Base-by-base conservation (phyloP, 2,888 invertebrate genomes). In the Apodemia duryi region DNA sequence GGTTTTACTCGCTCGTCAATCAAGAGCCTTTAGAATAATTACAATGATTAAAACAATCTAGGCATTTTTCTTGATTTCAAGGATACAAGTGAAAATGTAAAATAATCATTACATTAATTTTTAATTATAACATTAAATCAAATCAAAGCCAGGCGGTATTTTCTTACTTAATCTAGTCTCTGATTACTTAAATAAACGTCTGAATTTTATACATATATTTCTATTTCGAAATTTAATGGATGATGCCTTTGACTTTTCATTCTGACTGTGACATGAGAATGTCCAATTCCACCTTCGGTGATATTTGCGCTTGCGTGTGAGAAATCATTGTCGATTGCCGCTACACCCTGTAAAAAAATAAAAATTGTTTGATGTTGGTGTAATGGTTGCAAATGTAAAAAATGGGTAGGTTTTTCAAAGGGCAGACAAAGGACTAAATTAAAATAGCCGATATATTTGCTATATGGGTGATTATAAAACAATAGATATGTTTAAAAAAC, bases 211-310 rank as follows among this genome's bases (percentile, higher is more conserved):
- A 87, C 82, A 70, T 91, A 91, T 64, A 91, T 86, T 77, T 91
- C 91, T 2, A 91, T 82, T 77, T 91, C 91, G 63, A 88, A 91
- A 74, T 91, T 91, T 28, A 91, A 74, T 0, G 91, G 91, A 65
- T 91, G 90, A 68, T 88, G 88, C 62, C 91, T 80, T 67, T 91
- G 91, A 61, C 91, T 86, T 72, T 91, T 91, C 91, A 91, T 91
- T 65, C 91, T 78, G 29, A 91, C 82, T 60, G 90, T 90, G 68
- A 88, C 90, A 67, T 83, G 72, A 11, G 81, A 78, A 69, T 66
- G 81, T 1, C 91, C 91, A 0, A 91, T 88, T 2, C 91, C 91
- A 2, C 91, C 91, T 0, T 83, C 83, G 0, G 91, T 91, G 62
- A 91, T 81, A 69, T 91, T 91, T 52, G 91, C 91, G 69, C 84